Evolutionary conservation across 2,797 vertebrate genomes (phyloP), one percentile per base, ranked within the genome.

Genomic region (Xyrichtys novacula): DNA sequence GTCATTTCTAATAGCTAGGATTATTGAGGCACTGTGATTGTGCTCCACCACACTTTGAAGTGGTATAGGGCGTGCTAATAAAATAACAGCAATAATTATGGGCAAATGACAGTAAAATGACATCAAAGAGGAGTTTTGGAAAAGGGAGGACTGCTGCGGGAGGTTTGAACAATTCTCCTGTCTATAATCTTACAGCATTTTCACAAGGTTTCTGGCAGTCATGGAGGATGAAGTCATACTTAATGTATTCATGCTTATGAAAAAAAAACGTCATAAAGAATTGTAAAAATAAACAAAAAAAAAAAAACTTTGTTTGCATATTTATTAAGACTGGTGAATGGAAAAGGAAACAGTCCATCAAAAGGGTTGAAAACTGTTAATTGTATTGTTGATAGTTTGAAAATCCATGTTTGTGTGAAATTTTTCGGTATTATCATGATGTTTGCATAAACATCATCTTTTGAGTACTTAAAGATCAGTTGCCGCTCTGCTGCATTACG

Each of bases 1-100:
- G 86, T 85, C 70, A 89, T 80, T 87, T 83, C 47, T 86, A 86
- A 90, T 84, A 44, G 67, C 54, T 26, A 2, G 43, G 53, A 76
- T 76, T 73, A 68, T 55, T 17, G 25, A 66, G 44, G 70, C 52
- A 11, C 48, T 12, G 40, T 59, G 70, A 66, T 25, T 50, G 16
- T 64, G 53, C 63, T 54, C 55, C 32, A 22, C 53, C 29, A 52
- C 32, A 58, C 64, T 88, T 80, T 78, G 38, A 78, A 83, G 62
- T 7, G 1, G 36, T 31, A 39, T 66, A 38, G 1, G 0, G 26
- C 65, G 46, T 3, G n/a, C 39, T 83, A 70, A 83, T 81, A 78
- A 72, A 74, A 59, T 67, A 71, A 72, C 50, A 22, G 44, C 23
- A 71, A 65, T 65, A 65, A 83, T 81, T 78, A 81, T 20, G 28